phyloP scores from a whole-genome alignment of 2,113 vertebrate species.

The Oncorhynchus kisutch region DNA sequence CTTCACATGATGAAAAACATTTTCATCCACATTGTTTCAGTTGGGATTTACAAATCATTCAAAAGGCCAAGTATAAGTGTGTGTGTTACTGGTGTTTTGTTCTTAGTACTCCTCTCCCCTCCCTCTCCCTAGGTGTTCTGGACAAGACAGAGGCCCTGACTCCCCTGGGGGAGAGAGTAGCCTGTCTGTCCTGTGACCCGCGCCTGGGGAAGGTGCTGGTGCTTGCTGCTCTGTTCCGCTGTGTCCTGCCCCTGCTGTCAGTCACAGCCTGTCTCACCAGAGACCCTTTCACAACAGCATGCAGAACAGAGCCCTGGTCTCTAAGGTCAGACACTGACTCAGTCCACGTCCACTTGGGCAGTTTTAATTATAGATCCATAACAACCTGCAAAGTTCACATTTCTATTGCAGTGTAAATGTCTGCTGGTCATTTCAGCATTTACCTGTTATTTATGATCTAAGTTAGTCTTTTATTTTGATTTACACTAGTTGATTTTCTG shows the following conservation, averaged over 20 bases:
- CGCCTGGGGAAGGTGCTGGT: constrained; percentile 91
- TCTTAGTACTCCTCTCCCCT: neutral
- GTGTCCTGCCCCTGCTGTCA: constrained; percentile 85
- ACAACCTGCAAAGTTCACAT: no score
- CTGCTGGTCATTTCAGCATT: no score
- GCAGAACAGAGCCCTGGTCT: constrained; percentile 83
- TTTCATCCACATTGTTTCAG: neutral
- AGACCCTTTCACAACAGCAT: constrained; percentile 94
- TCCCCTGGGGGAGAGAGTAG: constrained; percentile 84
- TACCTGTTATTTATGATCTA: no score
- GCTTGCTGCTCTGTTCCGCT: constrained; percentile 86
- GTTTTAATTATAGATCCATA: neutral
- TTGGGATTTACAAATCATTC: neutral
- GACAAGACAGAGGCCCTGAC: constrained; percentile 86
- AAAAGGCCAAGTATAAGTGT: neutral
- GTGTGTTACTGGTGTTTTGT: neutral
- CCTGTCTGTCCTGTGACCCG: constrained; percentile 90
- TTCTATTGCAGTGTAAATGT: no score
- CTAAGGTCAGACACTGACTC: constrained; percentile 74
- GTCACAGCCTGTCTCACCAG: constrained; percentile 90
- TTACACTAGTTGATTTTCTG: neutral
- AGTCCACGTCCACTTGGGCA: neutral
- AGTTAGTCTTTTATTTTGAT: no score
- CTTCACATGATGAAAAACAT: neutral
- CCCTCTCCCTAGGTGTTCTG: constrained; percentile 79